Percentiles rank a stretch among this genome's conserved stretches.
Evolutionary conservation across 2,888 invertebrate genomes (phyloP).

Genomic region (Thereva unica): DNA sequence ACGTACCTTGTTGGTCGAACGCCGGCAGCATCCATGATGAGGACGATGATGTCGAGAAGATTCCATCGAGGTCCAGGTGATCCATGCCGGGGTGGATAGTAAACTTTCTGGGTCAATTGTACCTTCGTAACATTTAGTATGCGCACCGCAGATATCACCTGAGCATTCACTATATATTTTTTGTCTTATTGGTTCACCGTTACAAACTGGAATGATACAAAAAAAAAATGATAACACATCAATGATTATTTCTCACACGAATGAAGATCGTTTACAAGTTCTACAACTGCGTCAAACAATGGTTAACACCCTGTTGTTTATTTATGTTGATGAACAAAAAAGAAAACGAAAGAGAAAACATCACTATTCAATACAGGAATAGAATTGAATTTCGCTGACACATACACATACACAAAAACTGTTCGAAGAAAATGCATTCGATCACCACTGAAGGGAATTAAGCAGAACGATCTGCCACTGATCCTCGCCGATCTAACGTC

Average conservation of each 20-base stretch:
- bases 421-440: too few relatives aligned
- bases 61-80: slow-evolving; percentile 55
- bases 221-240: too few relatives aligned
- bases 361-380: too few relatives aligned
- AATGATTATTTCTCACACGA: slow-evolving; percentile 10
- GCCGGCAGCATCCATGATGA: slow-evolving; percentile 52
- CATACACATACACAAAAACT: too few relatives aligned
- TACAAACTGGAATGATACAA: too few relatives aligned
- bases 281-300: slow-evolving; percentile 12
- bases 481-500: too few relatives aligned
- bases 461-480: too few relatives aligned
- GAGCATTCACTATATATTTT: too few relatives aligned
- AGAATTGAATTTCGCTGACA: too few relatives aligned
- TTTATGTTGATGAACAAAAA: slow-evolving; percentile 6
- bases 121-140: slow-evolving; percentile 1
- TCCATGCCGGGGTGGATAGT: slow-evolving; percentile 48
- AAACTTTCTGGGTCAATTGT: slow-evolving; percentile 6
- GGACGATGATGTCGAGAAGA: slow-evolving; percentile 43
- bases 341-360: slow-evolving; percentile 10
- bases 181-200: too few relatives aligned
- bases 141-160: too few relatives aligned
- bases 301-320: slow-evolving; percentile 23
- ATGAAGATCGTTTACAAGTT: slow-evolving; percentile 2
- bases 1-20: slow-evolving; percentile 57
- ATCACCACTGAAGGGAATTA: too few relatives aligned